A percentile compares a stretch with the other conserved stretches of the same genome.
Evolutionary conservation across 2,113 vertebrate genomes (phyloP).

Genomic region (Ochotona princeps): DNA sequence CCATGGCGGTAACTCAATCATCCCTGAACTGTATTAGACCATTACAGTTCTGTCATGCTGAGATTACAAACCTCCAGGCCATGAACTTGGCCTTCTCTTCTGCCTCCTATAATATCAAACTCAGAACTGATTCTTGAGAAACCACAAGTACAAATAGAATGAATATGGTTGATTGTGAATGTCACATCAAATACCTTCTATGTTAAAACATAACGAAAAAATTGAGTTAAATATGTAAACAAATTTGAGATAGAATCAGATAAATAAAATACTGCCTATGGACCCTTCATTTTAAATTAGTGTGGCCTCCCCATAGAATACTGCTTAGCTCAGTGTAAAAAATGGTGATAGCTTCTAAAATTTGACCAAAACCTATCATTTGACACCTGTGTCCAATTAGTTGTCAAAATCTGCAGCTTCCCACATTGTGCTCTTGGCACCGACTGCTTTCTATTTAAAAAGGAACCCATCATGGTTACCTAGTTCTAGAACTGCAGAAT

Average conservation of each 20-base stretch:
- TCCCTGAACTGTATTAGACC: constrained; percentile 7
- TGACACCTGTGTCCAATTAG: constrained; percentile 1
- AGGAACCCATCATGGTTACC: not conserved
- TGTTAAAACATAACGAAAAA: not conserved
- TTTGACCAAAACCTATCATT: constrained; percentile 22
- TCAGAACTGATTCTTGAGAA: not conserved
- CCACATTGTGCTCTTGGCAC: not conserved
- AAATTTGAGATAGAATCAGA: constrained; percentile 25
- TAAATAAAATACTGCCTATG: not conserved
- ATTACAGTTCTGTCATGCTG: not conserved
- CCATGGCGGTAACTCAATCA: constrained; percentile 13
- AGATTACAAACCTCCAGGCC: constrained; percentile 38
- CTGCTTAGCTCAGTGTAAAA: constrained; percentile 13
- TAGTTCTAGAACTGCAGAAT: not conserved
- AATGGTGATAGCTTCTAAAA: not conserved
- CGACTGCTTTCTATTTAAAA: constrained; percentile 11
- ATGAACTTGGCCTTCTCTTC: not conserved
- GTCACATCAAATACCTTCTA: not conserved
- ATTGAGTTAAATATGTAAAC: not conserved
- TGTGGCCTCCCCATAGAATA: not conserved
- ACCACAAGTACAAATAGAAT: constrained; percentile 26
- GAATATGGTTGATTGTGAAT: constrained; percentile 13
- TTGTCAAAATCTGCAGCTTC: not conserved
- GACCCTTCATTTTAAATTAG: constrained; percentile 3
- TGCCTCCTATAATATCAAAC: not conserved